Evolutionary conservation across 2,113 vertebrate species (phyloP).

Genomic region (Trogon melanurus): DNA sequence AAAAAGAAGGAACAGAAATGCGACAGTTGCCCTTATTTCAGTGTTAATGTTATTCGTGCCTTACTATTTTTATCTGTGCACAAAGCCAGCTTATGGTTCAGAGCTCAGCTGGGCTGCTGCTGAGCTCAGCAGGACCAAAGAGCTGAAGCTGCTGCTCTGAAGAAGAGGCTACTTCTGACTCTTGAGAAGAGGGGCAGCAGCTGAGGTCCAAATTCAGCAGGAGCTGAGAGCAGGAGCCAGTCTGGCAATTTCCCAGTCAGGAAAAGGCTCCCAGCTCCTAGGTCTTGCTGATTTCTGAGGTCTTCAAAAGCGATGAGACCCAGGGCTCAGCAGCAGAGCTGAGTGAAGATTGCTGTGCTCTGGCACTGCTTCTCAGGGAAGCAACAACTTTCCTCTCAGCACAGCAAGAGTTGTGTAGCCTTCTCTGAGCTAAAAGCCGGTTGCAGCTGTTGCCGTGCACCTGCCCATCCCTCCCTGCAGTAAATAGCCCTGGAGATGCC

Average conservation of each 20-base stretch:
- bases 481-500: neutral
- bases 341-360: neutral
- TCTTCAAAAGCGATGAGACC: neutral
- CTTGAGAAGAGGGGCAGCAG: neutral
- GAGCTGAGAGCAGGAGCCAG: neutral
- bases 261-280: neutral
- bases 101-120: conserved; percentile 40
- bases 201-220: neutral
- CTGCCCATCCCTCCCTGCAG: neutral
- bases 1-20: neutral
- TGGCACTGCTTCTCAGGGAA: neutral
- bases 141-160: neutral
- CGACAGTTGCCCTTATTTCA: neutral
- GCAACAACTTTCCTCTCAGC: neutral
- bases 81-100: conserved; percentile 11
- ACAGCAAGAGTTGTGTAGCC: neutral
- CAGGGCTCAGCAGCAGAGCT: neutral
- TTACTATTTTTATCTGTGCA: conserved; percentile 1
- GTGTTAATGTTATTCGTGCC: neutral
- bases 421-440: neutral
- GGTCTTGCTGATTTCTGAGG: neutral
- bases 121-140: conserved; percentile 28
- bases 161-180: neutral
- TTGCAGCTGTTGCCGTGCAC: neutral
- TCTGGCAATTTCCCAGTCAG: neutral